These are phyloP conservation scores for Leucophenga maculata DNA, from an alignment of 2,888 invertebrate species.

Conservation along the genomic window DNA sequence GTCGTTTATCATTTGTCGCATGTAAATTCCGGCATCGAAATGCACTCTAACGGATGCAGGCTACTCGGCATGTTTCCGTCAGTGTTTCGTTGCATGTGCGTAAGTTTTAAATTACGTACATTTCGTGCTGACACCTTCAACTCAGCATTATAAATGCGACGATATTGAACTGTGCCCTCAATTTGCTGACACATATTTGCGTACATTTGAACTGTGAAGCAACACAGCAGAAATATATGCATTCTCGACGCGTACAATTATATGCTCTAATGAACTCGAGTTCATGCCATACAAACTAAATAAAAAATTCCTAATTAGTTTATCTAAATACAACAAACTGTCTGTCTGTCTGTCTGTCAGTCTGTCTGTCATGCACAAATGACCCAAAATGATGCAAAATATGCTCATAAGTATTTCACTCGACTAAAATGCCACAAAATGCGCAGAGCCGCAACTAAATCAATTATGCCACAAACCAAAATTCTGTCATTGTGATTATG, in stretches of 20 bases:
- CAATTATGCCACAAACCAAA: conserved; percentile 2
- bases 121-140: too few species aligned
- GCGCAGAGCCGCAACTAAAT: neutral
- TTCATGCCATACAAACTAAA: too few species aligned
- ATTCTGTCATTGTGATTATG: neutral
- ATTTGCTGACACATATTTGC: too few species aligned
- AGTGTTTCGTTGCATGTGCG: neutral
- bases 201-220: too few species aligned
- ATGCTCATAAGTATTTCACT: too few species aligned
- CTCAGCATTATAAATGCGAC: too few species aligned
- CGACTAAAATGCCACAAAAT: neutral
- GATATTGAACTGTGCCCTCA: too few species aligned
- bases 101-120: neutral
- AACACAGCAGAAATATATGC: too few species aligned
- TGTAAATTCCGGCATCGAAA: conserved; percentile 12
- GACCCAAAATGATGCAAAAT: neutral
- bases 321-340: neutral
- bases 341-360: neutral
- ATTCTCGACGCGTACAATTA: too few species aligned
- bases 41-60: neutral
- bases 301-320: neutral
- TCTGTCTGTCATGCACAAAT: neutral
- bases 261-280: too few species aligned
- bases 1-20: conserved; percentile 33
- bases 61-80: too few species aligned